Conservation (phyloP, 2,888 invertebrate genomes). For the Seladonia tumulorum region DNA sequence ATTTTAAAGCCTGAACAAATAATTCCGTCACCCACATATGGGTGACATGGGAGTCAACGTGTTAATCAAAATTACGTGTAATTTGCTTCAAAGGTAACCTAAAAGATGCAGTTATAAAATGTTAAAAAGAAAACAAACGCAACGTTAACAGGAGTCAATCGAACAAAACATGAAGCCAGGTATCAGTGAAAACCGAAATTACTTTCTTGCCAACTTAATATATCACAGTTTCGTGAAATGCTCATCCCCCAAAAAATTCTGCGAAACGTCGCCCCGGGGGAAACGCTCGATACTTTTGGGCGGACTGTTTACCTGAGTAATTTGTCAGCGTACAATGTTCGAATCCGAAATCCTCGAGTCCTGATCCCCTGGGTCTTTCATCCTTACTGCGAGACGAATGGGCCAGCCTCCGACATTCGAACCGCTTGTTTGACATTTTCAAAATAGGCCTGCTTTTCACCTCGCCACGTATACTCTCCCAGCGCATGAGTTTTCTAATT, state of each 20-base stretch:
- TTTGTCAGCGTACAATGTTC: constrained; percentile 79
- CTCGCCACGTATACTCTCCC: no score
- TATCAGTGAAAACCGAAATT: no score
- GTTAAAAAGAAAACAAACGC: no score
- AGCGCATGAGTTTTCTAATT: background rate
- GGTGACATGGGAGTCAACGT: no score
- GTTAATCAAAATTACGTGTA: no score
- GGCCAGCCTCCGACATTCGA: background rate
- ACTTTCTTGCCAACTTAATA: no score
- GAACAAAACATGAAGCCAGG: no score
- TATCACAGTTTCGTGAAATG: background rate
- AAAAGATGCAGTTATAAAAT: no score
- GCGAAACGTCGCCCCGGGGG: constrained; percentile 27
- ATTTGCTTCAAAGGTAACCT: no score
- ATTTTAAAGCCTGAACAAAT: no score
- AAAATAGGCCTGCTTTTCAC: background rate
- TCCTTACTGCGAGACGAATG: constrained; percentile 47
- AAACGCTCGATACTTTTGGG: constrained; percentile 66
- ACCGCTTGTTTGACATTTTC: constrained; percentile 1
- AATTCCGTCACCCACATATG: no score
- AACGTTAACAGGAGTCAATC: no score
- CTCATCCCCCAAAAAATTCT: constrained; percentile 26
- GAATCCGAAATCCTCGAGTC: constrained; percentile 66
- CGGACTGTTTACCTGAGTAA: constrained; percentile 82
- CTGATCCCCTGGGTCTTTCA: constrained; percentile 54